Percentiles rank a stretch among this genome's conserved stretches.
phyloP scores from a whole-genome alignment of 2,888 invertebrate genomes.

The Bimastos eiseni region DNA sequence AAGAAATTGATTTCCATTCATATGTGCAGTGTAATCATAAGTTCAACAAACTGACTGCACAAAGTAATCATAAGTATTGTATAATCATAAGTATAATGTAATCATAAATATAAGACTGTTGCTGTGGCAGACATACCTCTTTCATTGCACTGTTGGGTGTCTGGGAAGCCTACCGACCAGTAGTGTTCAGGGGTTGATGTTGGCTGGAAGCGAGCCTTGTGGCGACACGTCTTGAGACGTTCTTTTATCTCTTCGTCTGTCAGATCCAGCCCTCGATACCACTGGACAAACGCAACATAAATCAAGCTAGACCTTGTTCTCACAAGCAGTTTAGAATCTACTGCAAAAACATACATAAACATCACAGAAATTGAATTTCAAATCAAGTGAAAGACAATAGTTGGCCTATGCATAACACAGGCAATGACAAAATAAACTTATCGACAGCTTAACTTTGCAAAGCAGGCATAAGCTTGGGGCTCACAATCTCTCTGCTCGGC shows the following conservation, averaged over 20 bases:
- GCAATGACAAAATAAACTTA: too few relatives aligned
- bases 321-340: not conserved
- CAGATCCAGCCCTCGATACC: slow-evolving; percentile 52
- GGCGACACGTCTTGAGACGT: slow-evolving; percentile 56
- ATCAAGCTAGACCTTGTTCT: not conserved
- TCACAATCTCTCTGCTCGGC: too few relatives aligned
- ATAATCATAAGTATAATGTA: not conserved
- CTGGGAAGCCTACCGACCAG: slow-evolving; percentile 61
- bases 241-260: slow-evolving; percentile 51
- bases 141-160: slow-evolving; percentile 55
- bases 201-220: slow-evolving; percentile 53
- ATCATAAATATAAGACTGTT: not conserved
- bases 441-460: too few relatives aligned
- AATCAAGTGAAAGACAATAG: too few relatives aligned
- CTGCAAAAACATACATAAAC: not conserved
- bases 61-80: too few relatives aligned
- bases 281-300: slow-evolving; percentile 48
- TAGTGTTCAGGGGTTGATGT: slow-evolving; percentile 60
- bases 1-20: too few relatives aligned
- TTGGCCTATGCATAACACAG: too few relatives aligned
- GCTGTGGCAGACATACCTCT: slow-evolving; percentile 36
- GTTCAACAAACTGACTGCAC: too few relatives aligned
- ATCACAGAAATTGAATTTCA: not conserved
- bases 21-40: too few relatives aligned
- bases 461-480: too few relatives aligned